phyloP scores from a whole-genome alignment of 2,113 vertebrate genomes.

The Calidris pygmaea region DNA sequence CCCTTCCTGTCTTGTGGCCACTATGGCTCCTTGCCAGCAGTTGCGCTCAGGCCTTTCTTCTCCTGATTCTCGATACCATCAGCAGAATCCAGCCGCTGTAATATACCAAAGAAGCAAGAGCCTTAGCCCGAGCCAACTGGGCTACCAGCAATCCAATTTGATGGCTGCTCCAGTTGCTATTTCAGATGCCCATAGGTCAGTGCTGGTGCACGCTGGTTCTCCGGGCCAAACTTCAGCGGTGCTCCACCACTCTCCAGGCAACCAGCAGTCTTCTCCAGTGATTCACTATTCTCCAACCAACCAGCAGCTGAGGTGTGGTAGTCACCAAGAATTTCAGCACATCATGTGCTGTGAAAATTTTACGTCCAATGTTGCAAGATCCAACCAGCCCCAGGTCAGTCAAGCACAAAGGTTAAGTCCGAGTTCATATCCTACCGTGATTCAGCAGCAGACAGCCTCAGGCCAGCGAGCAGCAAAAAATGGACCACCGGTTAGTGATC shows the following conservation, averaged over 20 bases:
- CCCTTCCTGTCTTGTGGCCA: slow-evolving; percentile 82
- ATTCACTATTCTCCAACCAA: slow-evolving; percentile 94
- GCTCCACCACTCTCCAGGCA: slow-evolving; percentile 68
- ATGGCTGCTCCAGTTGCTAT: slow-evolving; percentile 75
- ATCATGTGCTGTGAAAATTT: slow-evolving; percentile 92
- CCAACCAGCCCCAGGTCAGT: slow-evolving; percentile 64
- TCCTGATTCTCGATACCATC: slow-evolving; percentile 85
- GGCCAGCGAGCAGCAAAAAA: slow-evolving; percentile 78
- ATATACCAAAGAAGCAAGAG: slow-evolving; percentile 88
- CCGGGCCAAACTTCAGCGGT: slow-evolving; percentile 75
- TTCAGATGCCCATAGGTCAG: slow-evolving; percentile 88
- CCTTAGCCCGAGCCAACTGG: slow-evolving; percentile 81
- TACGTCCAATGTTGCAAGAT: slow-evolving; percentile 49
- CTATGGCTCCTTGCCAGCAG: slow-evolving; percentile 90
- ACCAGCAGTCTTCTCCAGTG: slow-evolving; percentile 85
- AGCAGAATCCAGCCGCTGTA: slow-evolving; percentile 85
- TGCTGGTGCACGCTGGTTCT: slow-evolving; percentile 89
- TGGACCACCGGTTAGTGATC: slow-evolving; percentile 75
- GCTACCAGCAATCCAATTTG: slow-evolving; percentile 81
- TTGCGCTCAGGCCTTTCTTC: slow-evolving; percentile 82
- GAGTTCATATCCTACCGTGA: slow-evolving; percentile 86
- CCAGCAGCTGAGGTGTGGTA: slow-evolving; percentile 83
- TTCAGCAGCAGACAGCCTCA: slow-evolving; percentile 87
- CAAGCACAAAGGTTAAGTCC: slow-evolving; percentile 77
- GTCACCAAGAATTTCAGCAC: slow-evolving; percentile 84